Percentiles rank a stretch among this genome's conserved stretches.
Evolutionary conservation across 2,113 vertebrate species (phyloP).

Genomic region (Benitochromis conjunctus): DNA sequence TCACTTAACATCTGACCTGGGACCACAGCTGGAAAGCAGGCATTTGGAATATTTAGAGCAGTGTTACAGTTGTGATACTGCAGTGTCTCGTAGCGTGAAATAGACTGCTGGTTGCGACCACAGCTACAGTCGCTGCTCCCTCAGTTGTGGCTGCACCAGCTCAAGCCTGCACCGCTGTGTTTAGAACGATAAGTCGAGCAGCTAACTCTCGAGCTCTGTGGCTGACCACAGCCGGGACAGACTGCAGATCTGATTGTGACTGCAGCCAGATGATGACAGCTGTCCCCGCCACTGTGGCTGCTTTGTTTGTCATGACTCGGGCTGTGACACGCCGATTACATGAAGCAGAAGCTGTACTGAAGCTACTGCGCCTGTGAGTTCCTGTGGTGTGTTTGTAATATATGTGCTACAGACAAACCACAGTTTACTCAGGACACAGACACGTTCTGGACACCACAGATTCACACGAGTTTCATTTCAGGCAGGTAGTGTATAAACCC

Average conservation of each 20-base stretch:
- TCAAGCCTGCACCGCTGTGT: neutral
- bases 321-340: neutral
- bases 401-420: neutral
- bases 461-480: neutral
- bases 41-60: neutral
- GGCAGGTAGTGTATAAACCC: neutral
- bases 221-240: neutral
- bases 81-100: neutral
- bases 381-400: neutral
- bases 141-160: neutral
- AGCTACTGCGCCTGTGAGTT: neutral
- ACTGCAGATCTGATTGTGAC: neutral
- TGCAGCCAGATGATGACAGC: neutral
- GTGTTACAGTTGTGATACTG: neutral
- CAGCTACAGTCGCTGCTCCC: neutral
- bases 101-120: neutral
- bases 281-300: neutral
- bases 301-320: neutral
- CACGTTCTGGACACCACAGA: neutral
- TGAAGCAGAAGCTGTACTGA: neutral
- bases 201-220: neutral
- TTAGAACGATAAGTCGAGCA: neutral
- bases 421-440: neutral
- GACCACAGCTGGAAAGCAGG: neutral
- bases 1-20: neutral